Evolutionary conservation across 2,888 invertebrate genomes (phyloP).

Genomic region (Calameuta filiformis): DNA sequence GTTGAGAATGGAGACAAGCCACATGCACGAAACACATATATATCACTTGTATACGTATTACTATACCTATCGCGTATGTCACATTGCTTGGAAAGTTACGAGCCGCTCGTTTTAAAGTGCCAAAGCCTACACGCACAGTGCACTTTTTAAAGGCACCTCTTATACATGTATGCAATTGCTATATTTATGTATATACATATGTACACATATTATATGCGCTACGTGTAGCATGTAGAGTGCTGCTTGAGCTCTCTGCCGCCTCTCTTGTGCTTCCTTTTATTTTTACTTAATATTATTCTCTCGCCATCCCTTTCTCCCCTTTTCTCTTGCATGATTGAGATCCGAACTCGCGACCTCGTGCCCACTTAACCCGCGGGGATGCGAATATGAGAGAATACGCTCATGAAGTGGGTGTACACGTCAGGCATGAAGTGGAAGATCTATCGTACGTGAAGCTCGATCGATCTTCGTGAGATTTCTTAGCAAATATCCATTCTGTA

Average conservation of each 20-base stretch:
- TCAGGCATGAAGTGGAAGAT: neutral
- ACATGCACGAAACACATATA: slow-evolving; percentile 12
- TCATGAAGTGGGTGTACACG: neutral
- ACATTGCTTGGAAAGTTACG: neutral
- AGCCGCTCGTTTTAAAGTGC: neutral
- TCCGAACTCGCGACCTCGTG: neutral
- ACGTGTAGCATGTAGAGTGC: neutral
- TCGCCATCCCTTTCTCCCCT: neutral
- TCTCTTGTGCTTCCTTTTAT: neutral
- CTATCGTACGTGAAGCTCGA: neutral
- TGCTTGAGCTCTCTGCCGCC: neutral
- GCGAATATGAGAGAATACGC: neutral
- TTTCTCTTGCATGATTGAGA: neutral
- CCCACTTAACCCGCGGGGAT: neutral
- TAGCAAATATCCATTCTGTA: neutral
- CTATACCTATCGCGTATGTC: too few relatives aligned
- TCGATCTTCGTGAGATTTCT: neutral
- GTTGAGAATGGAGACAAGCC: neutral
- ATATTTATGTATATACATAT: neutral
- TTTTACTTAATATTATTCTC: neutral
- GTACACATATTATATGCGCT: neutral
- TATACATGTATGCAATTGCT: neutral
- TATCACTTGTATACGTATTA: neutral
- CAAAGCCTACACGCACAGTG: neutral
- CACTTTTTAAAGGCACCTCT: neutral